These are phyloP conservation scores for Eupithecia pulchellata DNA, from an alignment of 2,888 invertebrate species.

Conservation along the genomic window DNA sequence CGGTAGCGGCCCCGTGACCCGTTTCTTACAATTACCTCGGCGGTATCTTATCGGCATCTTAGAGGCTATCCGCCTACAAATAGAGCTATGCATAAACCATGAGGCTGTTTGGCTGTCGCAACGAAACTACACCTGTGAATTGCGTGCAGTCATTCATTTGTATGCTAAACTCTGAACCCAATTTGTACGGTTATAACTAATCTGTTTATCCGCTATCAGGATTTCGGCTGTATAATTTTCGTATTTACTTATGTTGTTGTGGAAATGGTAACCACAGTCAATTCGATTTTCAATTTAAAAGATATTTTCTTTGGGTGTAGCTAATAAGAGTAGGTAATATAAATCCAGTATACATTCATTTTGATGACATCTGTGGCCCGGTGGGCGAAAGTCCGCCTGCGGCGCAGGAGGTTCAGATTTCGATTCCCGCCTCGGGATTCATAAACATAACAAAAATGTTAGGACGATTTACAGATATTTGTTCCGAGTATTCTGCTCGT, in stretches of 20 bases:
- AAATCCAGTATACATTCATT: no score
- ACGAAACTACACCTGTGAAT: slow-evolving; percentile 4
- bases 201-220: not conserved
- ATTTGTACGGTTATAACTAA: not conserved
- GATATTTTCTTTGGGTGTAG: no score
- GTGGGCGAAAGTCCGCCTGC: no score
- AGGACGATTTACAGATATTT: no score
- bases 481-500: no score
- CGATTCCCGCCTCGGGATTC: no score
- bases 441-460: no score
- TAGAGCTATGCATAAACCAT: slow-evolving; percentile 34
- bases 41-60: slow-evolving; percentile 37
- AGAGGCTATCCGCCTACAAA: slow-evolving; percentile 33
- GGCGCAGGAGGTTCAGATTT: no score
- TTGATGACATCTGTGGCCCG: no score
- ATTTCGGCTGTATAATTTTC: not conserved
- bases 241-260: not conserved
- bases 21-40: slow-evolving; percentile 33
- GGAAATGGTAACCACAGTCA: not conserved
- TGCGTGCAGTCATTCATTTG: slow-evolving; percentile 15
- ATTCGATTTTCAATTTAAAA: no score
- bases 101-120: slow-evolving; percentile 27
- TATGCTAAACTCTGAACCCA: slow-evolving; percentile 10
- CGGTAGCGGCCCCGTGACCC: slow-evolving; percentile 26
- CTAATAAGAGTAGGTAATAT: no score